Evolutionary conservation across 2,888 invertebrate genomes (phyloP), one percentile per base, ranked within the genome.

Genomic region (Xestia ashworthii): DNA sequence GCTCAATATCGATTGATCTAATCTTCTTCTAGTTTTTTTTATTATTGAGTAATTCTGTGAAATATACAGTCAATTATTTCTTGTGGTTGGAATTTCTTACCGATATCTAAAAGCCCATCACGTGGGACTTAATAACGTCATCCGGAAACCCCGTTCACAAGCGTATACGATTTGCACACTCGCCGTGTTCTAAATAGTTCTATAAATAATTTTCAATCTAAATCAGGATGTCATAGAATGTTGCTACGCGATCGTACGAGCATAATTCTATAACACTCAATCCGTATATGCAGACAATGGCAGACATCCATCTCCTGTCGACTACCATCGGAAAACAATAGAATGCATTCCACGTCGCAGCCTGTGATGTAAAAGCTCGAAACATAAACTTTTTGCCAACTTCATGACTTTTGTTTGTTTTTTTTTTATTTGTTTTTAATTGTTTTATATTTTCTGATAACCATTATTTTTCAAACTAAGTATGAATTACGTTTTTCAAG

Each of bases 321-420:
- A 79, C 87, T 88, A 86, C 89, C 91, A 93, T 94, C 91, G 92
- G 93, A 92, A 94, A 94, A 94, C 95, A 95, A 95, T 93, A 93
- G 92, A 93, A 92, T 91, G 92, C 93, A 94, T 90, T 92, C 90
- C 89, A 87, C 88, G 86, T 89, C 83, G 83, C 87, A 89, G 89
- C 90, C 89, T 89, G 88, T 85, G 90, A 90, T 89, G 87, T 89
- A 85, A 90, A 91, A 92, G 90, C 88, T 87, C 82, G 86, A 89
- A 90, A 92, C 89, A 92, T 90, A 89, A 92, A 90, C 89, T 91
- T 91, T 89, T 87, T 88, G 87, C 81, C 83, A 83, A 91, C 87
- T 91, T 92, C 90, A 91, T 91, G 89, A 89, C 89, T 87, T 90
- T 89, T 83, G 84, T 88, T 84, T 89, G 8, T 8, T 9, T 44